A percentile compares a stretch with the other conserved stretches of the same genome.
Conservation (phyloP, 2,797 vertebrate genomes). For the Todus mexicanus region DNA sequence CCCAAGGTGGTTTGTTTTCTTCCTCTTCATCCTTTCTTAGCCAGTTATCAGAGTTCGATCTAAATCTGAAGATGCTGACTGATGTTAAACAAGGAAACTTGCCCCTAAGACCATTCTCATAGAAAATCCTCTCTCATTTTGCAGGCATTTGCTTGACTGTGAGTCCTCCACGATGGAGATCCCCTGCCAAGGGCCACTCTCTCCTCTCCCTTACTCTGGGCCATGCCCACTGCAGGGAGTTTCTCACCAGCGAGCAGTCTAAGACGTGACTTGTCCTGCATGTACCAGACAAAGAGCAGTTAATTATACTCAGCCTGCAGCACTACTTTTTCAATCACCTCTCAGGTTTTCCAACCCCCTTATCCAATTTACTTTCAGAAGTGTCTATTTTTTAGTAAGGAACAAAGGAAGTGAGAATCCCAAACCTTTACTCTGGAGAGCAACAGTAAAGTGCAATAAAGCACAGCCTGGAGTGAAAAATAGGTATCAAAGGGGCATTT, state of each 20-base stretch:
- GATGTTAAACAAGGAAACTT: not conserved
- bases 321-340: not conserved
- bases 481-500: accelerated
- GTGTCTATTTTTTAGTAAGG: not conserved
- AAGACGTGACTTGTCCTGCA: not conserved
- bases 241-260: not conserved
- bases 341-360: not conserved
- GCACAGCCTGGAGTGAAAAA: accelerated
- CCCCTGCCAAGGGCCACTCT: not conserved
- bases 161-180: not conserved
- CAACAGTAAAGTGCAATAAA: accelerated
- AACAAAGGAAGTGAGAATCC: not conserved
- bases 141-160: not conserved
- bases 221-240: not conserved
- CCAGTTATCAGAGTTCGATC: not conserved
- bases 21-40: not conserved
- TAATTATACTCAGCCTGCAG: not conserved
- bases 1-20: not conserved
- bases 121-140: not conserved
- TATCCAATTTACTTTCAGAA: not conserved
- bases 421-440: not conserved
- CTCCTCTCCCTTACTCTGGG: not conserved
- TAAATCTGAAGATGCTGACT: not conserved
- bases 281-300: not conserved
- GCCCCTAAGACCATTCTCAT: not conserved